phyloP scores from a whole-genome alignment of 1,140 invertebrate species.

The Heterodera carotae region DNA sequence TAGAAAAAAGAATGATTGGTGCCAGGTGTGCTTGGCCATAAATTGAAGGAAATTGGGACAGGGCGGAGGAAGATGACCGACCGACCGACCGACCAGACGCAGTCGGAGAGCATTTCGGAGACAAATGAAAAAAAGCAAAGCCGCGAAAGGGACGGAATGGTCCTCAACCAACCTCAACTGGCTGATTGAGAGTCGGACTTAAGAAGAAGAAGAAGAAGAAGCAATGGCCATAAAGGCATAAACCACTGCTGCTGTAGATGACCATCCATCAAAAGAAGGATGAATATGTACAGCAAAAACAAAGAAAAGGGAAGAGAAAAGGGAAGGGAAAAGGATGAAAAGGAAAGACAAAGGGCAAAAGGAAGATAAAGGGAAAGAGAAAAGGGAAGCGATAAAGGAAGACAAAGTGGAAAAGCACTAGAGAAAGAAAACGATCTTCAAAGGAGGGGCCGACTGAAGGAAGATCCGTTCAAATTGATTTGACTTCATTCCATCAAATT shows the following conservation, averaged over 20 bases:
- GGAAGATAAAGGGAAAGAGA: background rate
- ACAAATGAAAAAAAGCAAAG: constrained; percentile 7
- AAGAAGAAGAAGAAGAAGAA: too few species aligned
- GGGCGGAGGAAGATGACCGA: background rate
- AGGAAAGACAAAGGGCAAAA: background rate
- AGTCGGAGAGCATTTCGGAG: background rate
- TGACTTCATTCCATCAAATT: too few species aligned
- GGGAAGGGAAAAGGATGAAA: background rate
- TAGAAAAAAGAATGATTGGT: constrained; percentile 12
- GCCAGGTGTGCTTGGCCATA: constrained; percentile 12
- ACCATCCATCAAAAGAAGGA: background rate
- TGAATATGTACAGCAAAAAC: background rate
- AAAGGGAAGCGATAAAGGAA: background rate
- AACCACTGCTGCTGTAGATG: too few species aligned
- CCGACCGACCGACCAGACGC: background rate
- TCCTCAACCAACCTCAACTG: background rate
- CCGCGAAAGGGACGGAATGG: background rate
- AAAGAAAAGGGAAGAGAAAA: background rate
- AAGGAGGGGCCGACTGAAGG: too few species aligned
- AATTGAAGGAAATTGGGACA: background rate
- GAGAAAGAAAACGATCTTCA: too few species aligned
- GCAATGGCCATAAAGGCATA: background rate
- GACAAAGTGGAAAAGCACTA: too few species aligned
- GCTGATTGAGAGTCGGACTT: too few species aligned
- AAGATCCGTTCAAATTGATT: too few species aligned